A percentile compares a stretch with the other conserved stretches of the same genome.
Evolutionary conservation across 1,140 invertebrate genomes (phyloP).

Genomic region (Triops longicaudatus): DNA sequence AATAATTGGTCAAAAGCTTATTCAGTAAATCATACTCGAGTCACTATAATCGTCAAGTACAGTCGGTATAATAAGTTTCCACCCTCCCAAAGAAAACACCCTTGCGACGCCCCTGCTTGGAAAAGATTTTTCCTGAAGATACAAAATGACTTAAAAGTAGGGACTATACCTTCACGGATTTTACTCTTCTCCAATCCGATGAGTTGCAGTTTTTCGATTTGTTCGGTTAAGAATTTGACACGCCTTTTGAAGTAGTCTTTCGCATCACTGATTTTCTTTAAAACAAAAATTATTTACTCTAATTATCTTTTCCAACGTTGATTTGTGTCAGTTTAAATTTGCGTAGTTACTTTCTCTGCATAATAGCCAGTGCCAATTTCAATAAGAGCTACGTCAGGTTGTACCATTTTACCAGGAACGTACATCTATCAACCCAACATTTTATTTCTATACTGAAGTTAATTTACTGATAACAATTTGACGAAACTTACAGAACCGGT

Average conservation of each 20-base stretch:
- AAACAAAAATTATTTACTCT: slow-evolving; percentile 33
- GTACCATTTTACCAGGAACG: slow-evolving; percentile 73
- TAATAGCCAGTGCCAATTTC: slow-evolving; percentile 94
- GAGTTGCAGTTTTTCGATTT: slow-evolving; percentile 86
- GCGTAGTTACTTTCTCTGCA: slow-evolving; percentile 64
- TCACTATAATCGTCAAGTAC: no score
- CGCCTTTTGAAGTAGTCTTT: slow-evolving; percentile 88
- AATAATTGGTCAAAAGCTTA: no score
- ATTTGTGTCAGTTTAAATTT: neutral
- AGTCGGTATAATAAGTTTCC: no score
- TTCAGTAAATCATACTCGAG: no score
- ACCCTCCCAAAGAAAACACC: no score
- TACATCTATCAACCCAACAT: slow-evolving; percentile 60
- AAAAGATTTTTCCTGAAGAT: no score
- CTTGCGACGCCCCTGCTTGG: no score
- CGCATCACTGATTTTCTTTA: slow-evolving; percentile 62
- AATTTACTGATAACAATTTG: neutral
- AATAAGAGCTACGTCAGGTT: slow-evolving; percentile 74
- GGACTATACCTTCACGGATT: slow-evolving; percentile 60
- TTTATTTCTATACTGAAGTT: neutral
- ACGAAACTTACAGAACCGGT: slow-evolving; percentile 63
- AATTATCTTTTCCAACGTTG: neutral
- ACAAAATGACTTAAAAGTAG: no score
- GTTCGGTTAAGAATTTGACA: slow-evolving; percentile 79
- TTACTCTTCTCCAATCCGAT: slow-evolving; percentile 76